These are phyloP conservation scores for Pseudachorutes palmiensis DNA, from an alignment of 1,140 invertebrate genomes.

Conservation along the genomic window DNA sequence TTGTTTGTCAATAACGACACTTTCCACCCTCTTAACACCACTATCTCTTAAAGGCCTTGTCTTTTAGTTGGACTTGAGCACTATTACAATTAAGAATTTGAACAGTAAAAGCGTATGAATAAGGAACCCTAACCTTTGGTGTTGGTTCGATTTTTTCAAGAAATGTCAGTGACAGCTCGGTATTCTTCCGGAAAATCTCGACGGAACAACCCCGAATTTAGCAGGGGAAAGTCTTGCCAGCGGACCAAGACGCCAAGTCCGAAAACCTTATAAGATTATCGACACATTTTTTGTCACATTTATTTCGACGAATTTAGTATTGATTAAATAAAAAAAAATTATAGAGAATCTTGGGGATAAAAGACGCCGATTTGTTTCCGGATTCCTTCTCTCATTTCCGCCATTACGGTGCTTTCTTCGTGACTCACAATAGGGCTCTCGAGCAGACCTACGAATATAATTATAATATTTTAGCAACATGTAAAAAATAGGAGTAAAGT, in stretches of 20 bases:
- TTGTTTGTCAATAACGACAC: no score
- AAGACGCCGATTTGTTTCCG: constrained; percentile 57
- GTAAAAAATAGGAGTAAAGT: no score
- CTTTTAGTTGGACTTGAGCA: background rate
- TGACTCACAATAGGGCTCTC: constrained; percentile 55
- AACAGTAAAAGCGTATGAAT: no score
- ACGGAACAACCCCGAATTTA: no score
- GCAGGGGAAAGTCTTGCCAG: no score
- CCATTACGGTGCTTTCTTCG: constrained; percentile 53
- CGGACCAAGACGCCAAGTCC: no score
- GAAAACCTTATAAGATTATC: no score
- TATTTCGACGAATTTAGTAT: background rate
- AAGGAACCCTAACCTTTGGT: no score
- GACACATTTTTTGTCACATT: background rate
- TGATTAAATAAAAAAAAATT: background rate
- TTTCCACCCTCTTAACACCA: background rate
- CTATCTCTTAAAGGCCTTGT: background rate
- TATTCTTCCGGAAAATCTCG: no score
- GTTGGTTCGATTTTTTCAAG: no score
- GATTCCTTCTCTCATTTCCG: constrained; percentile 56
- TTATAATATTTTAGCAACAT: background rate
- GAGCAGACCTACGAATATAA: constrained; percentile 45
- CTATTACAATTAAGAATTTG: no score
- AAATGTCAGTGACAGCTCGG: no score
- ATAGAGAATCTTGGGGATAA: constrained; percentile 47